Evolutionary conservation across 2,888 invertebrate genomes (phyloP), one percentile per base, ranked within the genome.

Genomic region (Entomobrya proxima): DNA sequence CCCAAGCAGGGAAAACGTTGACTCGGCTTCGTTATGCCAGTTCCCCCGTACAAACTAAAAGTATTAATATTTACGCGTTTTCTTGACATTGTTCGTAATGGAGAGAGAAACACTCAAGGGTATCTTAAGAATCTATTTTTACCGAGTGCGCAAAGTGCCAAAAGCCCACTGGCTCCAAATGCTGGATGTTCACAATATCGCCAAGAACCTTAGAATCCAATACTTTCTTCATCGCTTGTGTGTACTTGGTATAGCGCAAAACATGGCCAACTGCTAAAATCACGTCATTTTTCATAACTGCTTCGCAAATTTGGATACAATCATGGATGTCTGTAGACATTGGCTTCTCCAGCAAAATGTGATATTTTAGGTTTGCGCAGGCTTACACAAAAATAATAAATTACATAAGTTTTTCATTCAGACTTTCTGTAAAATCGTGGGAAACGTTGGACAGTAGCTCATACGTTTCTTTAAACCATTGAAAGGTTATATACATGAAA

Each of bases 281-380:
- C 0, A 92, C 91, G 21, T 91, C 89, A 88, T 91, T 91, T 69
- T 89, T 90, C 75, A 91, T 90, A 64, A 92, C 92, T 5, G 91
- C 91, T 21, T 90, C 81, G 3, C 91, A 91, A 76, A 93, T 92
- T 69, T 92, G 91, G 18, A 89, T 87, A 85, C 92, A 93, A 78
- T 92, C 92, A 61, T 91, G 91, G 35, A 91, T 91, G n/a, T 91
- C 91, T 6, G 91, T 91, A 90, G 92, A 92, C 92, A 93, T 92
- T 4, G 93, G 93, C 89, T 93, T 93, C 88, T 93, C 92, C 87
- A 93, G 89, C 13, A 92, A 89, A 58, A 93, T 92, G 86, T 92
- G 91, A 85, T 92, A 92, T n/a, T 92, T 92, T 85, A 91, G 90
- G 85, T 91, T 91, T 5, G 92, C 92, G 89, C 92, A 91, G 2